Evolutionary conservation across 2,113 vertebrate genomes (phyloP).

Genomic region (Engraulis encrasicolus): DNA sequence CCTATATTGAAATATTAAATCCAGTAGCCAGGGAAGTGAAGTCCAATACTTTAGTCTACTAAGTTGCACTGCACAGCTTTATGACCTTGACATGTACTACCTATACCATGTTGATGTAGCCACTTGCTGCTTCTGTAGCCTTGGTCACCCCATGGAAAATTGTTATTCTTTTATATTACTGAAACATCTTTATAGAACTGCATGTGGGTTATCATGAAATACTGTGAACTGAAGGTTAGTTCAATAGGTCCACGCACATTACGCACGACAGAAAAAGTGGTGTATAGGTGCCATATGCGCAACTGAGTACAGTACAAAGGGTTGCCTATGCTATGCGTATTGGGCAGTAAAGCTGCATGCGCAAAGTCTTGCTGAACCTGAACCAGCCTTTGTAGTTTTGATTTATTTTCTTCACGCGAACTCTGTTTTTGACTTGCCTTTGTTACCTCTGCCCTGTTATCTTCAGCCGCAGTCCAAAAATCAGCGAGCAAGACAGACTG

Average conservation of each 20-base stretch:
- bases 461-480: constrained; percentile 41
- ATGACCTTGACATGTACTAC: neutral
- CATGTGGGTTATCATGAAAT: neutral
- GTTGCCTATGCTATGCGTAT: neutral
- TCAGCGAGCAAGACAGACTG: constrained; percentile 47
- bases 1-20: neutral
- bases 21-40: neutral
- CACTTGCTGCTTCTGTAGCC: neutral
- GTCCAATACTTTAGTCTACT: neutral
- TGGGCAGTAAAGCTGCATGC: constrained; percentile 28
- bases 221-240: constrained; percentile 2
- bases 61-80: neutral
- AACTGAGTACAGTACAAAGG: neutral
- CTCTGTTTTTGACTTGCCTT: constrained; percentile 5
- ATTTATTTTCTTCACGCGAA: neutral
- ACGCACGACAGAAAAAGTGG: neutral
- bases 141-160: neutral
- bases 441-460: constrained; percentile 3
- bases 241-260: neutral
- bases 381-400: neutral
- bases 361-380: neutral
- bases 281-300: neutral
- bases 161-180: neutral
- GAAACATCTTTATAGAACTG: neutral
- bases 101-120: neutral